Evolutionary conservation across 2,888 invertebrate genomes (phyloP).

Genomic region (Limenitis camilla): DNA sequence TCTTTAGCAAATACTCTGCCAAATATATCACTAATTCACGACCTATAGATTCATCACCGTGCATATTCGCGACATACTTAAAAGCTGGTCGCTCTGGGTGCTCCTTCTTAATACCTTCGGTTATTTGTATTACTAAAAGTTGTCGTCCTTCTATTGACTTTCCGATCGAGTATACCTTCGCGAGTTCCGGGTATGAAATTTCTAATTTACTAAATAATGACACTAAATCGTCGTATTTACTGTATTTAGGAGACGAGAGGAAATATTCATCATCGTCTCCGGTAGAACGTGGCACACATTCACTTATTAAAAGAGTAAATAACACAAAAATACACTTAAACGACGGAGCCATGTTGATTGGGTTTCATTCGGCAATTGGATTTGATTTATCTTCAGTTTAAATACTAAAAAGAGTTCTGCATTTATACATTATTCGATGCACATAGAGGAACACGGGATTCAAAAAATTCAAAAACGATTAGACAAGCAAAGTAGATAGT

Average conservation of each 20-base stretch:
- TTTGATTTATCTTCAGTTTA: too few species aligned
- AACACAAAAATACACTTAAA: constrained; percentile 46
- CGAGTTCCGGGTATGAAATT: constrained; percentile 79
- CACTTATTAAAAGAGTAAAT: constrained; percentile 48
- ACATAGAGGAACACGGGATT: background rate
- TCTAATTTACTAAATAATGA: constrained; percentile 77
- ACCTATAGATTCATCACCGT: constrained; percentile 94
- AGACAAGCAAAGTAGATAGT: background rate
- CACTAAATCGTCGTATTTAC: constrained; percentile 81
- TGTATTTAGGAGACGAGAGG: constrained; percentile 76
- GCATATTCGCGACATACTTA: constrained; percentile 97
- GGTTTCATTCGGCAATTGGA: too few species aligned
- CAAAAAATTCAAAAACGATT: background rate
- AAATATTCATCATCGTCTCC: constrained; percentile 71
- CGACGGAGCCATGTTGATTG: constrained; percentile 39
- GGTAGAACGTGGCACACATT: constrained; percentile 48
- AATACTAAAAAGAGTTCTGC: too few species aligned
- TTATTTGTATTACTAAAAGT: constrained; percentile 87
- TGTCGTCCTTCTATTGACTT: constrained; percentile 87
- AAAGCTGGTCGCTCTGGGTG: constrained; percentile 87
- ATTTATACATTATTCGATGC: background rate
- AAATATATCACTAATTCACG: constrained; percentile 88
- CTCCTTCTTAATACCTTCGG: constrained; percentile 75
- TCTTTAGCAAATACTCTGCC: constrained; percentile 86
- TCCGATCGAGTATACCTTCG: constrained; percentile 84